phyloP scores from a whole-genome alignment of 2,888 invertebrate species.

The Dasysyrphus albostriatus region DNA sequence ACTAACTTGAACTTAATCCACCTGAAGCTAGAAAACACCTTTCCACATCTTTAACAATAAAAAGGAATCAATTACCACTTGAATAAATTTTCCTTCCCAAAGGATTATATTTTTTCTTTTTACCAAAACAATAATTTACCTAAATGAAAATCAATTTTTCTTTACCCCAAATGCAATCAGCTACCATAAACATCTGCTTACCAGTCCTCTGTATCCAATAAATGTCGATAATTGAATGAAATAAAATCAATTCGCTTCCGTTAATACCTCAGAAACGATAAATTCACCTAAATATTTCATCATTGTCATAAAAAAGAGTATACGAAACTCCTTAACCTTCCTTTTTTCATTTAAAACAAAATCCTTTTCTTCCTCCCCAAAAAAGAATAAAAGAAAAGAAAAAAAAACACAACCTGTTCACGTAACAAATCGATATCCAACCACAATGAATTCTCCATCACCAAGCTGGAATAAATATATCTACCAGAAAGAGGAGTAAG shows the following conservation, averaged over 20 bases:
- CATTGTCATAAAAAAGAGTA: slow-evolving; percentile 37
- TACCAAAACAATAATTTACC: neutral
- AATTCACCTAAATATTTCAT: slow-evolving; percentile 60
- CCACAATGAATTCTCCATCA: slow-evolving; percentile 49
- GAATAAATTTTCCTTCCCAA: slow-evolving; percentile 8
- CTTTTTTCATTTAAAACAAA: slow-evolving; percentile 31
- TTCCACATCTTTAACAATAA: neutral
- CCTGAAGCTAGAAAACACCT: slow-evolving; percentile 2
- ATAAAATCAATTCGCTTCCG: slow-evolving; percentile 75
- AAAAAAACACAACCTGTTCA: slow-evolving; percentile 60
- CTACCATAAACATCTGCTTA: slow-evolving; percentile 59
- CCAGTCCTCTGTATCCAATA: slow-evolving; percentile 53
- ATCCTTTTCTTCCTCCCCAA: slow-evolving; percentile 33
- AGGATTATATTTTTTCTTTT: slow-evolving; percentile 13
- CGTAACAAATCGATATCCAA: slow-evolving; percentile 68
- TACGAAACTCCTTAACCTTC: slow-evolving; percentile 11
- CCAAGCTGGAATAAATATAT: slow-evolving; percentile 6
- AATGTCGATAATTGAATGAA: slow-evolving; percentile 73
- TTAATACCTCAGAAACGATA: slow-evolving; percentile 67
- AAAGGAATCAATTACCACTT: neutral
- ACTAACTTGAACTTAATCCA: neutral
- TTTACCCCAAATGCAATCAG: slow-evolving; percentile 23
- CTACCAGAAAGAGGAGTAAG: neutral
- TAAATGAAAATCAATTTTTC: slow-evolving; percentile 36
- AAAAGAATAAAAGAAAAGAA: slow-evolving; percentile 15